Base-by-base conservation (phyloP, 2,888 invertebrate genomes). In the Myopa testacea region DNA sequence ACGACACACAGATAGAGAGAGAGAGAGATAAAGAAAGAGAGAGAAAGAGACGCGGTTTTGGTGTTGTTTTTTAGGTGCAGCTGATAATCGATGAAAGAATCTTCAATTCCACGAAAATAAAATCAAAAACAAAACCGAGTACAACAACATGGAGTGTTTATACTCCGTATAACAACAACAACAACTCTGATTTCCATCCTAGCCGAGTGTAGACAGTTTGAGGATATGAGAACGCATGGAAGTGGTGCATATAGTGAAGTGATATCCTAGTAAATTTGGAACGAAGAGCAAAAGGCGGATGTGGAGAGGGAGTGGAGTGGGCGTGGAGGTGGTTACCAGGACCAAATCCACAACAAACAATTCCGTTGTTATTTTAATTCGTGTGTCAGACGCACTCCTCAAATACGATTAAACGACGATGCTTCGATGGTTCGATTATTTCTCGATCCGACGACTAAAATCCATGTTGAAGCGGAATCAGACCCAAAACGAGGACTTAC, bases 331-430 rank as follows among this genome's bases (percentile, higher is more conserved):
- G 6, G 10, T 26, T 37, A 37, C 37, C 7, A 26, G 26, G 26
- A 26, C 12, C 50, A 69, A 45, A 69, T 45, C 40, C 19, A 50
- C 26, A 58, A 62, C 26, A 26, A 70, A 55, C 65, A 5, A 6
- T n/a, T 52, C 55, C 50, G 76, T 77, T 80, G 78, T 80, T 71
- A 78, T 80, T 75, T 75, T 77, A 80, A 80, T 80, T 77, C 67
- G 38, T 60, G 67, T 80, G 80, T 77, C 77, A 74, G 45, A 16
- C 62, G 74, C 80, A 80, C 76, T 52, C 50, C n/a, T 38, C 52
- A 38, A 67, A 4, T 67, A 19, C 75, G 74, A 63, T 74, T 74
- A 74, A 26, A 26, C 26, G 14, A 14, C 10, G 65, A 65, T 65
- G 52, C 45, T 45, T 45, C 45, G 45, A 6, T 45, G 45, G 7